Evolutionary conservation across 1,140 invertebrate species (phyloP), one percentile per base, ranked within the genome.

Genomic region (Hesperophylax magnus): DNA sequence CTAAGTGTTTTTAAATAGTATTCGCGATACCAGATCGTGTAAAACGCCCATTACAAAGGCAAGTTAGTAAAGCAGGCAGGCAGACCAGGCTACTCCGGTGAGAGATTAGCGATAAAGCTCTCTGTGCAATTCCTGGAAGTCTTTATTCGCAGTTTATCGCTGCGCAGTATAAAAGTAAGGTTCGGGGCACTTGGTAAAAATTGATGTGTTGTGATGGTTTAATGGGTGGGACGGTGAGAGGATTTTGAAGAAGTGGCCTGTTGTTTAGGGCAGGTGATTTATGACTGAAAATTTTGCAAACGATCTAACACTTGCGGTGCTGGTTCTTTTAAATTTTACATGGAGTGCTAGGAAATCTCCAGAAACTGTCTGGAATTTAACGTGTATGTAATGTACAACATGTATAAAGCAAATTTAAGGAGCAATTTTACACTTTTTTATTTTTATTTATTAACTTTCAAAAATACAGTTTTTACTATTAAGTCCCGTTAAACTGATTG

Each of bases 21-120:
- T n/a, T n/a, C 5, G 27, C 5, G 5, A 27, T 2, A 27, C 2
- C 2, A 5, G 2, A 27, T 27, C 27, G 2, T 27, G 27, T 5
- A 27, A 27, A 27, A 5, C 27, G 27, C 27, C 27, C 27, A 27
- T 27, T 27, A 27, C 2, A 5, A 27, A 27, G 27, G 27, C 5
- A 27, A 27, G 27, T 27, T 5, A 27, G 27, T 27, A 27, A 27
- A 5, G 39, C 39, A 8, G 39, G 39, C 39, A 47, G 39, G 9
- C 39, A 14, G 11, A 11, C 39, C 39, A 7, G 34, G 11, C 39
- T 47, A 11, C 39, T 11, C 39, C 39, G 39, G 39, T 47, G 39
- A 34, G 67, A 72, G 69, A 72, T 72, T 52, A 15, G 11, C 47
- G 69, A 72, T 72, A 72, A 72, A 72, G 47, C 69, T 53, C 15